Conservation (phyloP, 1,140 invertebrate species). For the Lordiphosa clarofinis region DNA sequence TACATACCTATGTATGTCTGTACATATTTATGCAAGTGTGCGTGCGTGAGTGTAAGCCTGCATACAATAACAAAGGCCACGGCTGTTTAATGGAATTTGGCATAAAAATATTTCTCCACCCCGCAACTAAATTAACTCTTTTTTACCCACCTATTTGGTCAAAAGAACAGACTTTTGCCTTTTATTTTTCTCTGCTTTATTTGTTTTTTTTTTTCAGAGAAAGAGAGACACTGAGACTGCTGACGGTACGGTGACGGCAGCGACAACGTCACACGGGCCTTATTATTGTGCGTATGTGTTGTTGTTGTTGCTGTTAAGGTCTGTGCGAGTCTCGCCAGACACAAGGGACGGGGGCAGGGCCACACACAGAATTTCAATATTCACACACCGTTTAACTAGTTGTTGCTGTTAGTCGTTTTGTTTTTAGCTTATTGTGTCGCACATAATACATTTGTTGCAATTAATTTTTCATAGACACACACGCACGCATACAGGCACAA, state of each 20-base stretch:
- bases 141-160: slow-evolving; percentile 51
- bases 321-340: slow-evolving; percentile 37
- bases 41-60: too few species aligned
- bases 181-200: slow-evolving; percentile 29
- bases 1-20: slow-evolving; percentile 2
- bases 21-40: not conserved
- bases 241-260: slow-evolving; percentile 50
- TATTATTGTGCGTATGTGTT: slow-evolving; percentile 57
- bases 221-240: slow-evolving; percentile 37
- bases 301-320: slow-evolving; percentile 28
- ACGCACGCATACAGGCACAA: slow-evolving; percentile 43
- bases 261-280: slow-evolving; percentile 68
- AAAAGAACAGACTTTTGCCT: slow-evolving; percentile 49
- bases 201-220: slow-evolving; percentile 45
- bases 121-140: slow-evolving; percentile 17
- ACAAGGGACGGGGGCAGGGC: slow-evolving; percentile 33
- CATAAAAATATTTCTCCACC: slow-evolving; percentile 25
- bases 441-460: slow-evolving; percentile 39
- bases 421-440: slow-evolving; percentile 22
- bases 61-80: slow-evolving; percentile 52
- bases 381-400: slow-evolving; percentile 28
- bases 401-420: slow-evolving; percentile 18
- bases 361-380: slow-evolving; percentile 28
- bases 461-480: slow-evolving; percentile 55
- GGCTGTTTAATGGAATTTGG: slow-evolving; percentile 49